phyloP scores from a whole-genome alignment of 2,888 invertebrate genomes.

The Orthosia gracilis region DNA sequence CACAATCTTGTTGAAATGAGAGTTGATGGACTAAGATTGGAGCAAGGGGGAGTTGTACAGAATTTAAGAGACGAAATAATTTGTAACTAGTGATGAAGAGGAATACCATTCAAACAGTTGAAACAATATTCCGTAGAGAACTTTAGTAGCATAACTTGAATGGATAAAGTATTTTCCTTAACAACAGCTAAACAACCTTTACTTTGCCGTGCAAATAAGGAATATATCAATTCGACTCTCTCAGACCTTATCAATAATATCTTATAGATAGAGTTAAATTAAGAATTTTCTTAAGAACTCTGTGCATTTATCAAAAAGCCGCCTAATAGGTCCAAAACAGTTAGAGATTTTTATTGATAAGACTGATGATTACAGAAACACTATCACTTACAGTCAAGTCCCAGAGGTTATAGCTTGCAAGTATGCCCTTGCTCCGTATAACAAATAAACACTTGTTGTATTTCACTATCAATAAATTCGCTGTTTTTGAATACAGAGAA shows the following conservation, averaged over 20 bases:
- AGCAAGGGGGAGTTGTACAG: not conserved
- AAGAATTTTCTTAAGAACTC: not conserved
- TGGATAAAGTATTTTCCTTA: not conserved
- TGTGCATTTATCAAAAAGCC: not conserved
- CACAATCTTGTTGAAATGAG: not conserved
- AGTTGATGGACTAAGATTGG: not conserved
- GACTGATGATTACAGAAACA: not conserved
- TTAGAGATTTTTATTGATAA: not conserved
- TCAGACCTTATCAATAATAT: not conserved
- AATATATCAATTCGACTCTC: not conserved
- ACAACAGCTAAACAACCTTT: not conserved
- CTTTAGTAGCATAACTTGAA: not conserved
- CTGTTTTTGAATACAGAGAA: constrained; percentile 14
- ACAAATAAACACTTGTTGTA: constrained; percentile 31
- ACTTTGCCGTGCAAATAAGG: not conserved
- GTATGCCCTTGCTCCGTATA: not conserved
- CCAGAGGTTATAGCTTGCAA: not conserved
- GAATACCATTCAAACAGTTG: not conserved
- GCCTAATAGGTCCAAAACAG: too few species aligned
- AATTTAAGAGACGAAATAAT: not conserved
- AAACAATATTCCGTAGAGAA: constrained; percentile 5
- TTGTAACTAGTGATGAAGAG: not conserved
- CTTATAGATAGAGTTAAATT: not conserved
- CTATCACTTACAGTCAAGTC: constrained; percentile 26
- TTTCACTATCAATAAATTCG: constrained; percentile 39